phyloP scores from a whole-genome alignment of 2,888 invertebrate species.

The Marronus borbonicus region DNA sequence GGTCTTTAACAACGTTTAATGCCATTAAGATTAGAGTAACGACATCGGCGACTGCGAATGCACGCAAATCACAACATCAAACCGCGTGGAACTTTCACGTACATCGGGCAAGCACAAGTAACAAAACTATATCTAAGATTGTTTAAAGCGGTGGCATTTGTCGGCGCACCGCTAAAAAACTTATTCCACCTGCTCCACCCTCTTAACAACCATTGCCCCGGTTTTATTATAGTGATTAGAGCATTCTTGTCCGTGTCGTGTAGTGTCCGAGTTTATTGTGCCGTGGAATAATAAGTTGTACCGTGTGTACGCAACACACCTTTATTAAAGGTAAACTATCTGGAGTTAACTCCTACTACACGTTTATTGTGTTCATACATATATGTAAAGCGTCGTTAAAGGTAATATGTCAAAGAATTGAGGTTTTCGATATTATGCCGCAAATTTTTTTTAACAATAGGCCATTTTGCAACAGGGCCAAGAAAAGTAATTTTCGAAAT shows the following conservation, averaged over 20 bases:
- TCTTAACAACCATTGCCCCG: constrained; percentile 43
- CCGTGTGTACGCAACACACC: constrained; percentile 9
- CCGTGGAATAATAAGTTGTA: constrained; percentile 25
- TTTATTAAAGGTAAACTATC: constrained; percentile 41
- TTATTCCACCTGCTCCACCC: constrained; percentile 48
- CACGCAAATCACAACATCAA: constrained; percentile 34
- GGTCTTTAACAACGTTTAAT: constrained; percentile 45
- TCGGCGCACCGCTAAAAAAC: constrained; percentile 16
- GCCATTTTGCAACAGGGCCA: constrained; percentile 10
- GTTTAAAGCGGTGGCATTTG: constrained; percentile 24
- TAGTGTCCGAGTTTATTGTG: constrained; percentile 34
- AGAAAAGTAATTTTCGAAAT: constrained; percentile 20
- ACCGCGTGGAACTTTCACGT: constrained; percentile 33
- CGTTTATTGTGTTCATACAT: neutral
- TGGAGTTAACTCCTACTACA: constrained; percentile 8
- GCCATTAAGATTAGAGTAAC: constrained; percentile 18
- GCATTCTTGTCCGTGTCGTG: constrained; percentile 35
- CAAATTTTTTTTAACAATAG: neutral
- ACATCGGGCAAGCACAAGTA: constrained; percentile 22
- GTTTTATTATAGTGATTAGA: constrained; percentile 34
- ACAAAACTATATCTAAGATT: constrained; percentile 37
- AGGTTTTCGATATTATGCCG: neutral
- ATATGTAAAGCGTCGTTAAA: neutral
- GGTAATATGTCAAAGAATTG: neutral
- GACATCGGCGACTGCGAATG: constrained; percentile 24